Base-by-base conservation (phyloP, 2,797 vertebrate genomes). In the Selene dorsalis region DNA sequence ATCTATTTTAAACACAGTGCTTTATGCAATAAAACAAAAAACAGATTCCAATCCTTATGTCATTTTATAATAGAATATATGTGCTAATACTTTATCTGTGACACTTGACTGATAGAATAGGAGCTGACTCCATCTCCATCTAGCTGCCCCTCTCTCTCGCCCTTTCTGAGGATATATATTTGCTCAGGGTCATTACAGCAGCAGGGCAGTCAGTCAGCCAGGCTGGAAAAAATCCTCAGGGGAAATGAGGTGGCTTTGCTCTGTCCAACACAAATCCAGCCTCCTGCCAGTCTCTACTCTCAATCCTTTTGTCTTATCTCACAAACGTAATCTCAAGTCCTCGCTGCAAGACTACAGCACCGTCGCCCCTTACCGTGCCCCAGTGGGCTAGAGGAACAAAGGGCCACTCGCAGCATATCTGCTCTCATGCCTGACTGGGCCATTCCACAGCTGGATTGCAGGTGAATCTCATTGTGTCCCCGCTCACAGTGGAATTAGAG, bases 231-330 rank as follows among this genome's bases (percentile, higher is more conserved):
- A 79, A 86, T 84, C 82, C 87, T 66, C 38, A 4, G 53, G 84
- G 85, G 79, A 86, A 88, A 86, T 80, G 72, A 80, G 77, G 63
- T 77, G 80, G 84, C 78, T 83, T 80, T 87, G 69, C 75, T 83
- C 76, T 53, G 74, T 83, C 75, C 73, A 73, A 79, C 65, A 79
- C 32, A 88, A 85, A 85, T 77, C 75, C 66, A 59, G 39, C 60
- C 30, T 68, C 69, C 48, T 73, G 56, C 12, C 50, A 10, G 0
- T 80, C 64, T 60, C 38, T n/a, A 7, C 39, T 4, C 59, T 69
- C 67, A 71, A 64, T 86, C 82, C 77, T 61, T 79, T 82, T 81
- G 79, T 79, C 20, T 90, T 82, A 79, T 88, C 77, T 83, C 60
- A 30, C 68, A 67, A 68, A 68, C 28, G n/a, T 82, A 77, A 88